These are phyloP conservation scores for Circaetus cinerascens DNA, from an alignment of 2,113 vertebrate species.

Conservation along the genomic window DNA sequence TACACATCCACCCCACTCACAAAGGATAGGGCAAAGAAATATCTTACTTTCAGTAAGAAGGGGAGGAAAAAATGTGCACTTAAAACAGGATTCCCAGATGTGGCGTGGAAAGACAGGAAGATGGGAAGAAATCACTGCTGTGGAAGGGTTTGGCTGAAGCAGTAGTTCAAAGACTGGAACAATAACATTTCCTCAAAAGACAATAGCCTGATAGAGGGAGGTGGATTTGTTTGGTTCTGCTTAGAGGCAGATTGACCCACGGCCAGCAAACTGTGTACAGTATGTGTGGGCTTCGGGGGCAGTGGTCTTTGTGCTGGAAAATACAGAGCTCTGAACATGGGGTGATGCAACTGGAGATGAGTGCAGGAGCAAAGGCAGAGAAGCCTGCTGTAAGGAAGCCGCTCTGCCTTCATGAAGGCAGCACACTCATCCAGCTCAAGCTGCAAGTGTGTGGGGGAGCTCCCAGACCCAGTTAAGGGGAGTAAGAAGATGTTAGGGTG, in stretches of 20 bases:
- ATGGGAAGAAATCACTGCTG: background rate
- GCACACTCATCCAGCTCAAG: background rate
- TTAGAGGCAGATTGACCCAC: background rate
- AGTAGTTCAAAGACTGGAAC: background rate
- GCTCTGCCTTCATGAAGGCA: background rate
- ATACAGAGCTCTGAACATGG: background rate
- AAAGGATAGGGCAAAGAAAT: background rate
- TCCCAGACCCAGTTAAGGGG: background rate
- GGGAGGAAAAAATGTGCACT: background rate
- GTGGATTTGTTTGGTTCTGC: background rate
- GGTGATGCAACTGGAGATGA: background rate
- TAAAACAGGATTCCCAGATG: background rate
- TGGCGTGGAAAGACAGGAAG: background rate
- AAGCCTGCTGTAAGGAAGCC: background rate
- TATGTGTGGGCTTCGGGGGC: background rate
- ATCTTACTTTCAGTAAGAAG: background rate
- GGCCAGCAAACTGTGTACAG: background rate
- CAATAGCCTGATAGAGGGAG: background rate
- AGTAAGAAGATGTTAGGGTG: background rate
- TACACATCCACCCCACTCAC: background rate
- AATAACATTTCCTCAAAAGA: background rate
- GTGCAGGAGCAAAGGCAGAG: background rate
- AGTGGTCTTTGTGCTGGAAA: background rate
- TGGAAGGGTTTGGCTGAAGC: background rate
- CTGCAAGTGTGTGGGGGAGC: fast-evolving